Conservation (phyloP, 2,888 invertebrate genomes). For the Omphaloscelis lunosa region DNA sequence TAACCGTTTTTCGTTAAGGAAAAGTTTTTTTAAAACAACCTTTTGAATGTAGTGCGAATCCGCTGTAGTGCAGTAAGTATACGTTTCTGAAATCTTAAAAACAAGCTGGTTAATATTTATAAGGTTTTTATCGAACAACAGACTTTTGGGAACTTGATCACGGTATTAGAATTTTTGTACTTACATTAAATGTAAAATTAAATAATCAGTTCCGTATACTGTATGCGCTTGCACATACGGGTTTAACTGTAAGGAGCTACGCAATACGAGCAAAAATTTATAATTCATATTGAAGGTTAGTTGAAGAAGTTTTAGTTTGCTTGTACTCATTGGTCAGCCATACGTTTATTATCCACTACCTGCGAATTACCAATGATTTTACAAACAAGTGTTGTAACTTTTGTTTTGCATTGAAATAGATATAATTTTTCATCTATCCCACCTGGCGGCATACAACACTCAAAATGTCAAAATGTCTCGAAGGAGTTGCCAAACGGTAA, state of each 20-base stretch:
- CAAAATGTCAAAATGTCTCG: background rate
- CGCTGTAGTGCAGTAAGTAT: constrained; percentile 48
- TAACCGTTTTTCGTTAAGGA: constrained; percentile 30
- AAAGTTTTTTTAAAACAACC: constrained; percentile 41
- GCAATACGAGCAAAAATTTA: constrained; percentile 1
- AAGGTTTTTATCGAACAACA: constrained; percentile 43
- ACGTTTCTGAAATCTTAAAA: constrained; percentile 40
- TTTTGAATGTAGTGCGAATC: constrained; percentile 30
- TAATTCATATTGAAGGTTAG: background rate
- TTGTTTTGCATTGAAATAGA: background rate
- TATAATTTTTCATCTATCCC: background rate
- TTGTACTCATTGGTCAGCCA: background rate
- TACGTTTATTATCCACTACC: background rate
- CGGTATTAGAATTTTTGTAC: constrained; percentile 63
- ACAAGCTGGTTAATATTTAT: constrained; percentile 34
- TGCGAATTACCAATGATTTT: background rate
- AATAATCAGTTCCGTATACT: constrained; percentile 44
- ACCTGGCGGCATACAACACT: background rate
- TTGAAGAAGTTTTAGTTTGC: background rate
- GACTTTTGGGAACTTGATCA: constrained; percentile 60
- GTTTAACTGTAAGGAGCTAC: constrained; percentile 35
- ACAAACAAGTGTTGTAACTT: background rate
- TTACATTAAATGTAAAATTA: constrained; percentile 51
- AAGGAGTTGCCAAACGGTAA: background rate
- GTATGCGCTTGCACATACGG: constrained; percentile 46